Percentiles rank a stretch among this genome's conserved stretches.
These are phyloP conservation scores for Erethizon dorsatum DNA, from an alignment of 2,797 vertebrate species.

Conservation along the genomic window DNA sequence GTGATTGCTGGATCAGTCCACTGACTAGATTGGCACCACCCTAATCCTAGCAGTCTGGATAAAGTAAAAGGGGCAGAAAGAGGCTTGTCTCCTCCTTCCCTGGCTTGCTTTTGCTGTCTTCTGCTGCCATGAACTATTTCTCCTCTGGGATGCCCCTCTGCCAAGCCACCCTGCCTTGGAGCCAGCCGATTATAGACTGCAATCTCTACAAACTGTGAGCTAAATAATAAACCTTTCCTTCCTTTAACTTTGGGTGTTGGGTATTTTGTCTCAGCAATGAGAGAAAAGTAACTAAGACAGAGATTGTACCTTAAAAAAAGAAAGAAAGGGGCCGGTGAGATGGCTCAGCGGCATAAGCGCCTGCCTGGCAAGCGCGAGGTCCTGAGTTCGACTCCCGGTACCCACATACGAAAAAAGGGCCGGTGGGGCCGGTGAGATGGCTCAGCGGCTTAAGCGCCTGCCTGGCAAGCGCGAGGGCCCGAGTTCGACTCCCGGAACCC, in stretches of 20 bases:
- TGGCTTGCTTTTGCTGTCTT: background rate
- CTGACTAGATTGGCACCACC: background rate
- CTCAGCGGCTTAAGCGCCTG: no score
- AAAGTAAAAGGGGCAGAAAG: background rate
- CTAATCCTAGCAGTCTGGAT: background rate
- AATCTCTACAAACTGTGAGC: background rate
- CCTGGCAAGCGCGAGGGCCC: no score
- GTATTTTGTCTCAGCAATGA: background rate
- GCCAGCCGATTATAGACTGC: background rate
- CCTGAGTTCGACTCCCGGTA: no score
- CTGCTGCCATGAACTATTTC: background rate
- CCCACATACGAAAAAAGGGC: no score
- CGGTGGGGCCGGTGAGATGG: no score
- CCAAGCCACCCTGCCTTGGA: background rate
- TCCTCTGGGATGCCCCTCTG: background rate
- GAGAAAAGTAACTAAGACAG: background rate
- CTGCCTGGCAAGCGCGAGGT: no score
- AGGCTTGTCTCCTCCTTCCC: background rate
- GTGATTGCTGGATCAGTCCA: background rate
- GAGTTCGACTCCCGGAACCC: no score
- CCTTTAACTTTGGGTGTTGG: background rate
- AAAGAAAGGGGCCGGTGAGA: no score
- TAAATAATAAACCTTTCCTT: background rate
- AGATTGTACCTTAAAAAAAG: background rate
- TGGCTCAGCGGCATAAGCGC: no score